Evolutionary conservation across 2,113 vertebrate species (phyloP).

Genomic region (Atractosteus spatula): DNA sequence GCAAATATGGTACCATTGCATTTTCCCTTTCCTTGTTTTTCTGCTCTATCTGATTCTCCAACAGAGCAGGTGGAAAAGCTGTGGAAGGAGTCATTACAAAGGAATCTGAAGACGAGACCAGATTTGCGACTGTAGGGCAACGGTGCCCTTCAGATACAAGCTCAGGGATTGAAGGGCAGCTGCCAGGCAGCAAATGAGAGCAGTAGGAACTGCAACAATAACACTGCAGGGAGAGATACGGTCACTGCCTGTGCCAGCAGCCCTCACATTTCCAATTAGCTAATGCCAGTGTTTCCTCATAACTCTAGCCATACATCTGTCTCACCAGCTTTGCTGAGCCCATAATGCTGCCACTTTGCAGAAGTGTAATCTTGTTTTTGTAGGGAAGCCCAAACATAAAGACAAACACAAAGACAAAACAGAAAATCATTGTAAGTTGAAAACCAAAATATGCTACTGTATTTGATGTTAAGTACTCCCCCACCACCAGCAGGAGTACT

Average conservation of each 20-base stretch:
- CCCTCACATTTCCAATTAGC: not conserved
- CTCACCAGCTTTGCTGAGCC: not conserved
- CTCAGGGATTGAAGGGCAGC: not conserved
- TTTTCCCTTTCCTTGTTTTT: not conserved
- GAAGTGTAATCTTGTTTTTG: too few relatives aligned
- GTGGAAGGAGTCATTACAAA: not conserved
- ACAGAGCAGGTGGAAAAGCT: not conserved
- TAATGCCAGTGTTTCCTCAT: slow-evolving; percentile 18
- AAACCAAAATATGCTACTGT: too few relatives aligned
- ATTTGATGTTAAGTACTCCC: too few relatives aligned
- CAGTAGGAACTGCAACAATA: not conserved
- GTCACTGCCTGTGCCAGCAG: slow-evolving; percentile 11
- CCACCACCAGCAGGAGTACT: too few relatives aligned
- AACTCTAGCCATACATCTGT: slow-evolving; percentile 12
- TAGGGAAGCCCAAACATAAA: too few relatives aligned
- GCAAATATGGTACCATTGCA: slow-evolving; percentile 82
- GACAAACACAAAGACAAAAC: not conserved
- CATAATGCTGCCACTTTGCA: too few relatives aligned
- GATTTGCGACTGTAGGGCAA: slow-evolving; percentile 5
- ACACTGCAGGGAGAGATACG: not conserved
- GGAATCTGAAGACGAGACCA: not conserved
- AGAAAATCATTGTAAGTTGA: not conserved
- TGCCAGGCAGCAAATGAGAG: not conserved
- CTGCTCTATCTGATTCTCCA: not conserved
- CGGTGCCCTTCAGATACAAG: not conserved